Base-by-base conservation (phyloP, 2,113 vertebrate species). In the Corvus moneduloides region DNA sequence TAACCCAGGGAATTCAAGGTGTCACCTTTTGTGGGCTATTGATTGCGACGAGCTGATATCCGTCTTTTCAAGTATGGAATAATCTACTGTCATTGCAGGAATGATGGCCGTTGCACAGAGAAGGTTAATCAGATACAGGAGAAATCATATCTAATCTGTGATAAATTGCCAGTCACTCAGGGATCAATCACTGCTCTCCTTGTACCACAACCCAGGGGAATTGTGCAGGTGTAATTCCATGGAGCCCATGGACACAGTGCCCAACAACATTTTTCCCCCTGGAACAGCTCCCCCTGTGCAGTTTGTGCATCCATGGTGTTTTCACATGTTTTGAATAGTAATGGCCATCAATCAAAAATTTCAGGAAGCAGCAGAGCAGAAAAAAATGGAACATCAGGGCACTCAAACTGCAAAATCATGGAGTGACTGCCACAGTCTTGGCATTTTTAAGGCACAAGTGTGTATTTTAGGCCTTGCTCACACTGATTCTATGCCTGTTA, bases 101-200 rank as follows among this genome's bases (percentile, higher is more conserved):
- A 95, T 61, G 97, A 98, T 93, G 96, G 84, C 90, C 73, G 62
- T 93, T 94, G 97, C 88, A 59, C 95, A 73, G 95, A 96, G 97
- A 95, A 95, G 97, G 98, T 98, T 98, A 98, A 98, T 98, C 97
- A 97, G 96, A 98, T 96, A 97, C 94, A 92, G 91, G 87, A 93
- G 96, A 94, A 97, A 97, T 96, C 63, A 59, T 26, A 87, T n/a
- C 94, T 89, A 71, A 90, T 72, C 81, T 76, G 22, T 84, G 96
- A 97, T 68, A 93, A 97, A 97, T 93, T 87, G 91, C 61, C 37
- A 69, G 79, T n/a, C 63, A 41, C 87, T 66, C 76, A n/a, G 73
- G 89, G 95, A 97, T 97, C 97, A 87, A 72, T 96, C 94, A 72
- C 67, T 4, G 37, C 44, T 63, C 69, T 54, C 55, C 73, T 32